These are phyloP conservation scores for Cricetomys ansorgei DNA, from an alignment of 2,113 vertebrate species.

Conservation along the genomic window DNA sequence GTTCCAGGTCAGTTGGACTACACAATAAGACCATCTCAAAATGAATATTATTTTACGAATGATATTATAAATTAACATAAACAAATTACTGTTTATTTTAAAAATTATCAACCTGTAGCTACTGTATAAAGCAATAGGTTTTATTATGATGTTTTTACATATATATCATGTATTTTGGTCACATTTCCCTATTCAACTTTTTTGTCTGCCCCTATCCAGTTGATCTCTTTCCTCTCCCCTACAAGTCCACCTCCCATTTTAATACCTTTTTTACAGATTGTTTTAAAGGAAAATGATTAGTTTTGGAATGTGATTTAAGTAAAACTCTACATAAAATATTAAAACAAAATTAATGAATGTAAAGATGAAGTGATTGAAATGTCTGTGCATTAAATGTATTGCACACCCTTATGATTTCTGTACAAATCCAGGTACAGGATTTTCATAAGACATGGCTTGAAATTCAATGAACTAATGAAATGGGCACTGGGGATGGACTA, in stretches of 20 bases:
- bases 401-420: not conserved
- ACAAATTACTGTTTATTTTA: not conserved
- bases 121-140: not conserved
- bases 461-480: not conserved
- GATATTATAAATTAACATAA: not conserved
- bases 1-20: not conserved
- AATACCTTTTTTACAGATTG: not conserved
- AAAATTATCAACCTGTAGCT: not conserved
- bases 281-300: conserved; percentile 7
- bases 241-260: not conserved
- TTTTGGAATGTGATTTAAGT: not conserved
- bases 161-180: not conserved
- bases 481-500: not conserved
- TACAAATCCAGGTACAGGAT: not conserved
- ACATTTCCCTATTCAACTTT: not conserved
- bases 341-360: not conserved
- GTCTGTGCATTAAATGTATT: not conserved
- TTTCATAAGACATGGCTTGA: not conserved
- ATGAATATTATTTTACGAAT: conserved; percentile 51
- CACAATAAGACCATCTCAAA: not conserved
- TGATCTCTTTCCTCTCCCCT: not conserved
- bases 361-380: not conserved
- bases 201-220: not conserved
- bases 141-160: not conserved
- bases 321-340: conserved; percentile 30